phyloP scores from a whole-genome alignment of 2,797 vertebrate species.

The Mastacembelus armatus region DNA sequence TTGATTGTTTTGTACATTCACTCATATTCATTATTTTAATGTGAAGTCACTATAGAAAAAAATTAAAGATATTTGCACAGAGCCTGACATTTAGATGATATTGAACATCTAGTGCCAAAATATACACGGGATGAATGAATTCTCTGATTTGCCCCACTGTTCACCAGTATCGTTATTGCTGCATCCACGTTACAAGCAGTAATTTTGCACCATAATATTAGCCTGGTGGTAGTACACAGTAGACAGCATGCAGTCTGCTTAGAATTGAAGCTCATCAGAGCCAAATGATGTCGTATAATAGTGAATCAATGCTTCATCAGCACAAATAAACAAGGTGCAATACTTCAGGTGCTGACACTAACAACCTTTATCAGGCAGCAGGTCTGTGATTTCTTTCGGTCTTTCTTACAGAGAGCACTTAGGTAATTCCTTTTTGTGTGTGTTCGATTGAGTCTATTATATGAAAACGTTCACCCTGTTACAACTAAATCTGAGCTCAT shows the following conservation, averaged over 20 bases:
- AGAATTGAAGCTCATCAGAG: slow-evolving; percentile 16
- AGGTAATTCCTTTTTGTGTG: slow-evolving; percentile 43
- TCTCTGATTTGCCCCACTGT: neutral
- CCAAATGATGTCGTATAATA: slow-evolving; percentile 5
- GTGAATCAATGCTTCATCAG: slow-evolving; percentile 24
- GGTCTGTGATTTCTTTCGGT: slow-evolving; percentile 3
- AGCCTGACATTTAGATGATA: neutral
- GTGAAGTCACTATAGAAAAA: neutral
- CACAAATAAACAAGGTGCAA: slow-evolving; percentile 32
- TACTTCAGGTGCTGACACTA: neutral
- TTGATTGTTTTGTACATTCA: neutral
- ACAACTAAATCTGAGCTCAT: slow-evolving; percentile 26
- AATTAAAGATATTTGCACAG: neutral
- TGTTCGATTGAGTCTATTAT: slow-evolving; percentile 5
- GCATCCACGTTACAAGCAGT: slow-evolving; percentile 2
- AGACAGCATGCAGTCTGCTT: slow-evolving; percentile 24
- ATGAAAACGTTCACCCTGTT: neutral
- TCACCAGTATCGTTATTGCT: slow-evolving; percentile 1
- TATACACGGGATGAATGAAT: neutral
- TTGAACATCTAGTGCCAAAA: neutral
- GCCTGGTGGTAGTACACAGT: neutral
- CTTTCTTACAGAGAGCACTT: slow-evolving; percentile 5
- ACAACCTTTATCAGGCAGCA: neutral
- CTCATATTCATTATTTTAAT: neutral
- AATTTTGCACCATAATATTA: slow-evolving; percentile 23